phyloP scores from a whole-genome alignment of 1,140 invertebrate species.

The Panulirus ornatus region DNA sequence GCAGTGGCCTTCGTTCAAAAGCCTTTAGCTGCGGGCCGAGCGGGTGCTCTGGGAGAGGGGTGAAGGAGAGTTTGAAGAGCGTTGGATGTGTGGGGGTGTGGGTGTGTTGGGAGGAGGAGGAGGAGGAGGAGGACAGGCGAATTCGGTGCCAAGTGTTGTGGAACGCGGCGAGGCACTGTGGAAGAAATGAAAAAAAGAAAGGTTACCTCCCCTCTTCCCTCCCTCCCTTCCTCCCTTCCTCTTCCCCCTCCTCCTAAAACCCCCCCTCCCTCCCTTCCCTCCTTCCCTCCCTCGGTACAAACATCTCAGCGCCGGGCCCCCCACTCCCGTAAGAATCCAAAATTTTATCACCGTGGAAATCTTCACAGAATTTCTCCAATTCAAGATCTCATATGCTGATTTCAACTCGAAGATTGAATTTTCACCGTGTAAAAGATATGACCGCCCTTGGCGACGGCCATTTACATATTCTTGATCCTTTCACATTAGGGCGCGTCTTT shows the following conservation, averaged over 20 bases:
- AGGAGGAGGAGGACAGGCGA: background rate
- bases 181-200: too few species aligned
- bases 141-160: background rate
- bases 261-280: background rate
- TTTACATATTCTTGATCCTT: conserved; percentile 61
- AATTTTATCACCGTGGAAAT: conserved; percentile 61
- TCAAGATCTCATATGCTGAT: conserved; percentile 69
- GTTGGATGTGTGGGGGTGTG: background rate
- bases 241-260: background rate
- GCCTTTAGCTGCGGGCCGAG: too few species aligned
- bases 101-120: background rate
- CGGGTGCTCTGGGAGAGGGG: too few species aligned
- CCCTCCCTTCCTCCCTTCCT: background rate
- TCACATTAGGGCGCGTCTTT: conserved; percentile 51
- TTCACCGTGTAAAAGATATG: conserved; percentile 67
- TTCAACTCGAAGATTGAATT: conserved; percentile 66
- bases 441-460: conserved; percentile 56
- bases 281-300: conserved; percentile 14
- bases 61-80: too few species aligned
- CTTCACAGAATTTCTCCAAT: conserved; percentile 62
- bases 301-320: background rate
- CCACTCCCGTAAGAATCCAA: conserved; percentile 49
- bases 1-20: too few species aligned
- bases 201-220: background rate
- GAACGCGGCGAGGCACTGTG: background rate